Conservation (phyloP, 2,888 invertebrate genomes). For the Aplocera efformata region DNA sequence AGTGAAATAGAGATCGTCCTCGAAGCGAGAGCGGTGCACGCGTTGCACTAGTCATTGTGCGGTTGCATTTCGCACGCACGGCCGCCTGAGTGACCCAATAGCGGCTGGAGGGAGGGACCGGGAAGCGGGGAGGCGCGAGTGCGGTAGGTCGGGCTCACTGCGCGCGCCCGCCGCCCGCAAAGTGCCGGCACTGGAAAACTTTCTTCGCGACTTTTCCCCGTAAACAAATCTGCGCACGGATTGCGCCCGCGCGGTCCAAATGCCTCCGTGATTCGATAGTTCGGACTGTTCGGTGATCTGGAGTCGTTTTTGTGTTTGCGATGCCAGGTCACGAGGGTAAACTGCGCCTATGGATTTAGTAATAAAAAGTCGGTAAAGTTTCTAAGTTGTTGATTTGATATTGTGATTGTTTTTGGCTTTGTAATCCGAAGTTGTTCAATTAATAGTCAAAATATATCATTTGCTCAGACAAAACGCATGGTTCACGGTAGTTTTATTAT, state of each 20-base stretch:
- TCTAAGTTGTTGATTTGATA: slow-evolving; percentile 42
- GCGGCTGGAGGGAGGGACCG: slow-evolving; percentile 78
- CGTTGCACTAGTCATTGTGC: slow-evolving; percentile 78
- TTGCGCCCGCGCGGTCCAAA: slow-evolving; percentile 45
- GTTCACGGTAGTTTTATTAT: slow-evolving; percentile 2
- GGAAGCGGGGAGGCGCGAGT: slow-evolving; percentile 66
- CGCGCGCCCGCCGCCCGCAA: slow-evolving; percentile 68
- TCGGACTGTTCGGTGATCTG: slow-evolving; percentile 36
- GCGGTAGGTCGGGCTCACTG: slow-evolving; percentile 79
- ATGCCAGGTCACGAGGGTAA: slow-evolving; percentile 62
- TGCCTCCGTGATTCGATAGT: slow-evolving; percentile 11
- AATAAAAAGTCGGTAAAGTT: slow-evolving; percentile 78
- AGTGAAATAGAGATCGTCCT: slow-evolving; percentile 81
- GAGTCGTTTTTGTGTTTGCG: slow-evolving; percentile 49
- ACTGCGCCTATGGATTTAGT: slow-evolving; percentile 75
- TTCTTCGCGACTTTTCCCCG: slow-evolving; percentile 76
- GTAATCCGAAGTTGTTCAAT: slow-evolving; percentile 12
- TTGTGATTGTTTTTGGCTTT: slow-evolving; percentile 25
- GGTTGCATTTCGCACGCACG: slow-evolving; percentile 77
- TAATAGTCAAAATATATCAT: slow-evolving; percentile 10
- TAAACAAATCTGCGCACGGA: slow-evolving; percentile 66
- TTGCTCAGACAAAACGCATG: slow-evolving; percentile 4
- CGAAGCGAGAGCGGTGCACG: slow-evolving; percentile 80
- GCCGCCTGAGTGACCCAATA: slow-evolving; percentile 77
- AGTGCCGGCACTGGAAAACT: slow-evolving; percentile 72